Percentiles rank a stretch among this genome's conserved stretches.
These are phyloP conservation scores for Enteromius unitaeniatus DNA, from an alignment of 2,797 vertebrate species.

Conservation along the genomic window DNA sequence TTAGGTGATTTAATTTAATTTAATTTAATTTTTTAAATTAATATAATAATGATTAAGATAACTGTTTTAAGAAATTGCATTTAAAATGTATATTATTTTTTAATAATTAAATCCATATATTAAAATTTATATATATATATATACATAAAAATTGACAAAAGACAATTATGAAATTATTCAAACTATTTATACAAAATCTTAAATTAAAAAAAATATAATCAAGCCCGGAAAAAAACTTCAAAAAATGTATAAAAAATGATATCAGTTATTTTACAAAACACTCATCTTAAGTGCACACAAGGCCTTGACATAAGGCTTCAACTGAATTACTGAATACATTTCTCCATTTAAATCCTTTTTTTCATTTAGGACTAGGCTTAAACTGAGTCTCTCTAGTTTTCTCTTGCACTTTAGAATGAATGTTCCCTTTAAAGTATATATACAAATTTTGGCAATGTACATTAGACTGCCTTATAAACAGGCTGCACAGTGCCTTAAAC, in stretches of 20 bases:
- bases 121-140: too few relatives aligned
- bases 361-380: background rate
- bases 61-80: background rate
- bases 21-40: background rate
- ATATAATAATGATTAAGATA: background rate
- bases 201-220: too few relatives aligned
- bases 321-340: background rate
- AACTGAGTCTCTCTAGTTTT: background rate
- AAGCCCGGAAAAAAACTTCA: too few relatives aligned
- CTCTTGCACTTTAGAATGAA: background rate
- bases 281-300: background rate
- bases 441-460: too few relatives aligned
- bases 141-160: too few relatives aligned
- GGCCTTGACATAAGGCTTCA: background rate
- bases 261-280: background rate
- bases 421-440: background rate
- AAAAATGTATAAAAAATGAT: background rate
- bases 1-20: background rate
- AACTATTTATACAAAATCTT: too few relatives aligned
- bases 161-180: too few relatives aligned
- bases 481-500: background rate
- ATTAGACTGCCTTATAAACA: background rate
- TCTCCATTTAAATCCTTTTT: background rate
- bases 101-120: too few relatives aligned
- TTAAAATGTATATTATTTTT: background rate